Percentiles rank a stretch among this genome's conserved stretches.
phyloP scores from a whole-genome alignment of 2,797 vertebrate species.

The Pseudotriccus pelzelni region DNA sequence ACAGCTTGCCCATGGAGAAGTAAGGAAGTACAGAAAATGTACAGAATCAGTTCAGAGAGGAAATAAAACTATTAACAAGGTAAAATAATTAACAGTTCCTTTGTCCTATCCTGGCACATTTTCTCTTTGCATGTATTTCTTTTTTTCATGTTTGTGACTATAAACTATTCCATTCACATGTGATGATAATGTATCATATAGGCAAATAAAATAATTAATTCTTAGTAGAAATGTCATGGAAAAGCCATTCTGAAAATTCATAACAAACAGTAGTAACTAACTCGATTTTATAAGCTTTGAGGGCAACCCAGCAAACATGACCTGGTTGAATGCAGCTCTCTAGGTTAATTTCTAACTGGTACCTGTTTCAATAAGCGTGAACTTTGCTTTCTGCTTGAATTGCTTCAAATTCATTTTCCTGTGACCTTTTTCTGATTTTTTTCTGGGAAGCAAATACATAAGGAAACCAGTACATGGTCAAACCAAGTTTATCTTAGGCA shows the following conservation, averaged over 20 bases:
- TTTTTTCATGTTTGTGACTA: neutral
- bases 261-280: neutral
- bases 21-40: neutral
- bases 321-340: neutral
- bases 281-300: neutral
- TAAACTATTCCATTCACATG: neutral
- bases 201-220: neutral
- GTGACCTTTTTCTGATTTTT: conserved; percentile 7
- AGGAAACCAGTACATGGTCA: neutral
- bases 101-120: neutral
- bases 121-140: neutral
- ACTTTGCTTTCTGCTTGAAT: conserved; percentile 37
- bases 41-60: neutral
- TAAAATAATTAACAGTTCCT: neutral
- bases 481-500: neutral
- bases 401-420: neutral
- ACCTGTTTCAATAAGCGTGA: neutral
- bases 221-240: neutral
- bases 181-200: neutral
- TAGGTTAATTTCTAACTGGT: neutral
- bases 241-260: neutral
- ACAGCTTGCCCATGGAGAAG: neutral
- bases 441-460: neutral
- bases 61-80: neutral
- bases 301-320: neutral